phyloP scores from a whole-genome alignment of 1,140 invertebrate genomes.

The Asbolus verrucosus region DNA sequence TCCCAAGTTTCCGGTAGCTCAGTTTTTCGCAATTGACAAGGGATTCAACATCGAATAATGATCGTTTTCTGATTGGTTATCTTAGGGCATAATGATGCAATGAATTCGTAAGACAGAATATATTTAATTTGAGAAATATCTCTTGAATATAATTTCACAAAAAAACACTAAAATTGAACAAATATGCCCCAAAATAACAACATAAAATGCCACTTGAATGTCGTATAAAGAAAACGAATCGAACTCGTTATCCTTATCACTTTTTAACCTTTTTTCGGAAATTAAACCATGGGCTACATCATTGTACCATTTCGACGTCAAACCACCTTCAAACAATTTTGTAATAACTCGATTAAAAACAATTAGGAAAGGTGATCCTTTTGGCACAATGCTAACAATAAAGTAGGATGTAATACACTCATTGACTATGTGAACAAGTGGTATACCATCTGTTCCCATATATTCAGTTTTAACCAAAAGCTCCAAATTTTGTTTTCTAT shows the following conservation, averaged over 20 bases:
- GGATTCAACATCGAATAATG: no score
- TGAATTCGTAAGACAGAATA: no score
- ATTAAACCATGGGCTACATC: background rate
- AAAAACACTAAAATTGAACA: background rate
- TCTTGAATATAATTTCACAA: no score
- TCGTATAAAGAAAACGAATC: background rate
- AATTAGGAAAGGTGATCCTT: constrained; percentile 30
- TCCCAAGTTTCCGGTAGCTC: no score
- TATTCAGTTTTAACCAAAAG: background rate
- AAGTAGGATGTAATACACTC: constrained; percentile 36
- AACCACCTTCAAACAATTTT: constrained; percentile 24
- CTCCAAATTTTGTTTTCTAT: constrained; percentile 21
- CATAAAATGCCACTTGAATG: background rate
- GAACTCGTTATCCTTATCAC: background rate
- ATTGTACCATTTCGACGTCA: constrained; percentile 16
- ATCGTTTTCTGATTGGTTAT: no score
- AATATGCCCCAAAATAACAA: background rate
- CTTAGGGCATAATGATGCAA: no score
- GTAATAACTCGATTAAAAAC: constrained; percentile 22
- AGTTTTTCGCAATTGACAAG: no score
- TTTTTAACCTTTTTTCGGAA: background rate
- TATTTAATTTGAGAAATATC: no score
- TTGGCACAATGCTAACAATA: constrained; percentile 32
- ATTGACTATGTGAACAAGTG: constrained; percentile 36
- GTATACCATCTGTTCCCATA: constrained; percentile 4